Evolutionary conservation across 2,888 invertebrate genomes (phyloP).

Genomic region (Gibbula magus): DNA sequence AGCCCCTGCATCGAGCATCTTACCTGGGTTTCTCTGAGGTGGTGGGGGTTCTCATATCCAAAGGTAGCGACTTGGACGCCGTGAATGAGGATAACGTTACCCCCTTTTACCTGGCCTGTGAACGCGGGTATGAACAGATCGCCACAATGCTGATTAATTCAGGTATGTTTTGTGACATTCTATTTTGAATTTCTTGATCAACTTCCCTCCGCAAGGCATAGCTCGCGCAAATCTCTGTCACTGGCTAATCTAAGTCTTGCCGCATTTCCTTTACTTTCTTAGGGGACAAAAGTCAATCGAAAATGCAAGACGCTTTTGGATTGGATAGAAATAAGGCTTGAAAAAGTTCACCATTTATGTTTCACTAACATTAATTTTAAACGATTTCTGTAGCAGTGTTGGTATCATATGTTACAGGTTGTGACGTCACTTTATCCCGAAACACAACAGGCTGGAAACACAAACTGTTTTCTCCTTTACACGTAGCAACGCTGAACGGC

Average conservation of each 20-base stretch:
- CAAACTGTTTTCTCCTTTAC: conserved; percentile 1
- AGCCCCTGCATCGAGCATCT: neutral
- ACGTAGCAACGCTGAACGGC: neutral
- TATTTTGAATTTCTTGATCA: neutral
- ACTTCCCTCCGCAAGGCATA: too few relatives aligned
- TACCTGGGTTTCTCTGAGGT: neutral
- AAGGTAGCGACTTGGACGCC: neutral
- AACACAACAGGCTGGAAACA: conserved; percentile 4
- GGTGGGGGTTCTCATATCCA: neutral
- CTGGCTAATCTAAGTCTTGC: too few relatives aligned
- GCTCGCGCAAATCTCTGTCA: too few relatives aligned
- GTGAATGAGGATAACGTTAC: neutral
- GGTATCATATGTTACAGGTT: too few relatives aligned
- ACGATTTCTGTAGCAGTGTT: too few relatives aligned
- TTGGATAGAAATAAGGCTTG: too few relatives aligned
- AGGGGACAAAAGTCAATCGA: too few relatives aligned
- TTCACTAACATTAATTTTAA: too few relatives aligned
- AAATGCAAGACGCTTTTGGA: too few relatives aligned
- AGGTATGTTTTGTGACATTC: neutral
- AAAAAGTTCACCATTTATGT: neutral
- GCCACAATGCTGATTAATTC: conserved; percentile 9
- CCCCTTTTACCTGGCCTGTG: conserved; percentile 13
- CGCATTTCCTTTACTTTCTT: too few relatives aligned
- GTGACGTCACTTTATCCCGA: neutral
- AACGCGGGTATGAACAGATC: neutral